These are phyloP conservation scores for Drosophila repleta DNA, from an alignment of 1,140 invertebrate species.

Conservation along the genomic window DNA sequence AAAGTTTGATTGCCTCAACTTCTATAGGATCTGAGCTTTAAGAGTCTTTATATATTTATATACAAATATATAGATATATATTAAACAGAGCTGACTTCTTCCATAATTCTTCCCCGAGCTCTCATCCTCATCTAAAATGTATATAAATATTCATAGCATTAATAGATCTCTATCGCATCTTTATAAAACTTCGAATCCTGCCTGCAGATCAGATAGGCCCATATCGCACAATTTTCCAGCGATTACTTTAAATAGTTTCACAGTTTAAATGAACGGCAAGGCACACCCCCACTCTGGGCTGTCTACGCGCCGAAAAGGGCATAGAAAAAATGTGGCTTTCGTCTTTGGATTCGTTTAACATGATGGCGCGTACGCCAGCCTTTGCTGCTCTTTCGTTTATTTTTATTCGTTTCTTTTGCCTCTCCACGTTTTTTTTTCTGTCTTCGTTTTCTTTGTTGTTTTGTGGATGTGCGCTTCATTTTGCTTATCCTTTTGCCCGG, in stretches of 20 bases:
- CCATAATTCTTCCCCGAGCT: too few relatives aligned
- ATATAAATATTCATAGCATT: too few relatives aligned
- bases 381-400: slow-evolving; percentile 16
- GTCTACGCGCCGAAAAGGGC: slow-evolving; percentile 7
- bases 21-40: too few relatives aligned
- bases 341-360: slow-evolving; percentile 37
- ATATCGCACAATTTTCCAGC: background rate
- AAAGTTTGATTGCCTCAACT: too few relatives aligned
- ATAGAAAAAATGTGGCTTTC: slow-evolving; percentile 25
- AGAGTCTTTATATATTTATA: too few relatives aligned
- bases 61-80: too few relatives aligned
- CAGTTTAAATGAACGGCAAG: background rate
- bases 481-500: slow-evolving; percentile 73
- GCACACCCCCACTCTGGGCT: background rate
- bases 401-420: slow-evolving; percentile 20
- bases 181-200: too few relatives aligned
- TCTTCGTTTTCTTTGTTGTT: background rate
- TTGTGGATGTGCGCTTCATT: slow-evolving; percentile 50
- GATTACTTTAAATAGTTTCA: background rate
- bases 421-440: slow-evolving; percentile 12
- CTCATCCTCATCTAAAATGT: too few relatives aligned
- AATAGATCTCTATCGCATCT: too few relatives aligned
- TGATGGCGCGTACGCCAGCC: slow-evolving; percentile 17
- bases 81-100: too few relatives aligned
- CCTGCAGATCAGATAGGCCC: background rate